A percentile compares a stretch with the other conserved stretches of the same genome.
Conservation (phyloP, 2,797 vertebrate genomes). For the Halcyon smyrnensis region DNA sequence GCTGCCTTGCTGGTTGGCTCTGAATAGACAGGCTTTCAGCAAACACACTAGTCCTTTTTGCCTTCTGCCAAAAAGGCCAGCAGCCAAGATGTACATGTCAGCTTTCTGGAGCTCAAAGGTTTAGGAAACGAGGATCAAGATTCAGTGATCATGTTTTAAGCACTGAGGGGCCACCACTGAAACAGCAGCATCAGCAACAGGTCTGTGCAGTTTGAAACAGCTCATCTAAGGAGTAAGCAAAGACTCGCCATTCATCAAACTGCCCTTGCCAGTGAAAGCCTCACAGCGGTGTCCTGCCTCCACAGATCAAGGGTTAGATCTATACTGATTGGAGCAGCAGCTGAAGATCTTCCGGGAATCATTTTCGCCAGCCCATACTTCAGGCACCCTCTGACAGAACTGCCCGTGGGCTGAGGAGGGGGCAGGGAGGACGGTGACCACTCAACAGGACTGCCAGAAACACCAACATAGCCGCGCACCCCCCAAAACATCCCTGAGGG, state of each 20-base stretch:
- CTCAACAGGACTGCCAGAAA: neutral
- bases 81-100: neutral
- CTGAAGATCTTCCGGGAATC: neutral
- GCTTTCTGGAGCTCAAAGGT: neutral
- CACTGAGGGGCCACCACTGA: neutral
- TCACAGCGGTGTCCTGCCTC: neutral
- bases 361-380: neutral
- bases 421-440: neutral
- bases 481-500: neutral
- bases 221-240: neutral
- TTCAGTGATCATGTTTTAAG: neutral
- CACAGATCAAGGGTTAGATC: neutral
- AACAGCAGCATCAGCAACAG: neutral
- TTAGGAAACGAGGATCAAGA: neutral
- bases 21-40: slow-evolving; percentile 17
- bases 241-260: neutral
- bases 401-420: neutral
- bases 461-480: neutral
- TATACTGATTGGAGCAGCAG: neutral
- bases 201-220: neutral
- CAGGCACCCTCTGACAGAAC: neutral
- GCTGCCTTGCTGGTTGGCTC: neutral
- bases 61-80: neutral
- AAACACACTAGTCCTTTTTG: neutral
- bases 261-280: neutral